These are phyloP conservation scores for Patiria miniata DNA, from an alignment of 35 echinoderm and acorn worm species.

Conservation along the genomic window DNA sequence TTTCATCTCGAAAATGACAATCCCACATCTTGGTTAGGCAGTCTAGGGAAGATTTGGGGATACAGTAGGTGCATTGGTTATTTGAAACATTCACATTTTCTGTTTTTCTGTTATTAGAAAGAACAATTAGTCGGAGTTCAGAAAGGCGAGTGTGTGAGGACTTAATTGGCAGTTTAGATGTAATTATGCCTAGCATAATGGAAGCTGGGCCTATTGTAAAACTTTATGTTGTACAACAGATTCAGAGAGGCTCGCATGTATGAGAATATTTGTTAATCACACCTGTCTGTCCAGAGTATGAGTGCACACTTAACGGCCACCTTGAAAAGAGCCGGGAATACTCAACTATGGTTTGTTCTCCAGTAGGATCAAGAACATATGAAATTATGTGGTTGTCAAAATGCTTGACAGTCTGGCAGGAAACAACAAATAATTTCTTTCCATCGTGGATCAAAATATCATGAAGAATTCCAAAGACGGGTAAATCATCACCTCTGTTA, in stretches of 20 bases:
- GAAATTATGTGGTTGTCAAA: background rate
- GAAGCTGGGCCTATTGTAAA: background rate
- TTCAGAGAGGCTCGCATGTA: constrained; percentile 25
- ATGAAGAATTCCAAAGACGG: constrained; percentile 26
- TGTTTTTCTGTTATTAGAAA: too few species aligned
- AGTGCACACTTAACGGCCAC: constrained; percentile 21
- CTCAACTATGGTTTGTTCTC: background rate
- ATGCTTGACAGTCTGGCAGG: background rate
- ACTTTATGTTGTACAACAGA: background rate
- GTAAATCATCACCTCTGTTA: constrained; percentile 22
- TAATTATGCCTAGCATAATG: background rate
- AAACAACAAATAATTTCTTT: constrained; percentile 16
- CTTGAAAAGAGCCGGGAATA: constrained; percentile 31
- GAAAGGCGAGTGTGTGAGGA: too few species aligned
- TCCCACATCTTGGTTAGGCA: too few species aligned
- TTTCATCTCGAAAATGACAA: too few species aligned
- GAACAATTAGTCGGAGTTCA: too few species aligned
- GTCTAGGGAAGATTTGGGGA: too few species aligned
- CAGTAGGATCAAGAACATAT: background rate
- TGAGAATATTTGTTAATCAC: constrained; percentile 46
- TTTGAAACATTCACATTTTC: too few species aligned
- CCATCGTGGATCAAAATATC: background rate
- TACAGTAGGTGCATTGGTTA: too few species aligned
- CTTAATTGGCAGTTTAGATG: too few species aligned
- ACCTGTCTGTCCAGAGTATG: background rate